Evolutionary conservation across 2,888 invertebrate genomes (phyloP), one percentile per base, ranked within the genome.

Genomic region (Anarsia innoxiella): DNA sequence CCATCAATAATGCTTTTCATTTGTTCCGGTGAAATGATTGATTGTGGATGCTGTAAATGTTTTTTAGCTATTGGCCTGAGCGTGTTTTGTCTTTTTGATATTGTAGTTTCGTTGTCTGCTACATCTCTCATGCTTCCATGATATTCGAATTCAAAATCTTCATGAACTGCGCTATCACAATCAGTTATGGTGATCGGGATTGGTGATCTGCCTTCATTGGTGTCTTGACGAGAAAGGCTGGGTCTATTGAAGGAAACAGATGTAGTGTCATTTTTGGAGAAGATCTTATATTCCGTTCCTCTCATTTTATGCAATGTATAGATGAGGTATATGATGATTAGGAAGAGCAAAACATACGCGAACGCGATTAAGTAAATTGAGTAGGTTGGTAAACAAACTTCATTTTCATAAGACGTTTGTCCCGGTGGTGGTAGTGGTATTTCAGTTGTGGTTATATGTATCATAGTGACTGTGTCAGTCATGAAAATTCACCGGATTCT

Each of bases 1-100:
- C 47, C 58, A 40, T 47, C 33, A 29, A 53, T 53, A 19, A 67
- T 38, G 27, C 40, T 42, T 19, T 55, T 49, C 53, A 67, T 64
- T 48, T 63, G 58, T 25, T 51, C 51, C 11, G 42, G 42, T 39
- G 38, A 30, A 15, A 12, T 12, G 12, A 34, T 11, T 12, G 15
- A 27, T n/a, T n/a, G n/a, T n/a, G n/a, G n/a, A n/a, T n/a, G n/a
- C n/a, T n/a, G n/a, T n/a, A n/a, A n/a, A n/a, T n/a, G n/a, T 26
- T 10, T 16, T 16, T 31, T 15, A 1, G 19, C 16, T 2, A 15
- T 31, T n/a, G 31, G 31, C 2, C 11, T 2, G 10, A 31, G 14
- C 19, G n/a, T 31, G n/a, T 4, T 11, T n/a, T 31, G 14, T 1
- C 13, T 15, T 10, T 12, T 31, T 10, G 31, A 16, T 15, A 19